Evolutionary conservation across 2,113 vertebrate genomes (phyloP), one percentile per base, ranked within the genome.

Genomic region (Phaethon lepturus): DNA sequence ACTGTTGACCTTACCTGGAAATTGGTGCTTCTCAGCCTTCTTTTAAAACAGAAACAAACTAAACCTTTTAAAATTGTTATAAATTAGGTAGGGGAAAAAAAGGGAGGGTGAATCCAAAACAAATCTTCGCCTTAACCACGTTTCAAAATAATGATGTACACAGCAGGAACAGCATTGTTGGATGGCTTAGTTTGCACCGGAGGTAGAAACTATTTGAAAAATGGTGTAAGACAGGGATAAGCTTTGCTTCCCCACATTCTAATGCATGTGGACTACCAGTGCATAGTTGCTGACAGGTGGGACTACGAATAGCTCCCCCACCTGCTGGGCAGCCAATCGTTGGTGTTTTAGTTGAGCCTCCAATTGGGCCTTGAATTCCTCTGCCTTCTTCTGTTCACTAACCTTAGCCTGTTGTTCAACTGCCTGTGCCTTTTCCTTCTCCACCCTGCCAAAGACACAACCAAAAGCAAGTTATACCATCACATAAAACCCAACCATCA

Each of bases 351-450:
- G 98, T 97, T 99, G 98, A 98, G 98, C 98, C 98, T 99, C 99
- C 97, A 99, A 96, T 86, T 99, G 98, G 92, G 99, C 98, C 97
- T 98, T 98, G 93, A 98, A 98, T 40, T 99, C 99, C 98, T 98
- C 99, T 45, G 98, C 97, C 26, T 98, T 98, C 98, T 98, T 99
- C 97, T 98, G 98, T 97, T 97, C 98, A 98, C 98, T 99, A 98
- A 98, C 98, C 98, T 99, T 99, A 82, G 99, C 98, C 88, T 99
- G 98, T 86, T 98, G 98, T 92, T 99, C 99, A 55, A 98, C 96
- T 74, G 99, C 99, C 95, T 99, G 99, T 17, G 99, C 98, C 98
- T 99, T 99, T 97, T 99, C 99, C 95, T 99, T 99, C 98, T 99
- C 99, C 97, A 99, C 96, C 97, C 99, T 99, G 98, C 17, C 93